Conservation (phyloP, 2,888 invertebrate genomes). For the Apamea epomidion region DNA sequence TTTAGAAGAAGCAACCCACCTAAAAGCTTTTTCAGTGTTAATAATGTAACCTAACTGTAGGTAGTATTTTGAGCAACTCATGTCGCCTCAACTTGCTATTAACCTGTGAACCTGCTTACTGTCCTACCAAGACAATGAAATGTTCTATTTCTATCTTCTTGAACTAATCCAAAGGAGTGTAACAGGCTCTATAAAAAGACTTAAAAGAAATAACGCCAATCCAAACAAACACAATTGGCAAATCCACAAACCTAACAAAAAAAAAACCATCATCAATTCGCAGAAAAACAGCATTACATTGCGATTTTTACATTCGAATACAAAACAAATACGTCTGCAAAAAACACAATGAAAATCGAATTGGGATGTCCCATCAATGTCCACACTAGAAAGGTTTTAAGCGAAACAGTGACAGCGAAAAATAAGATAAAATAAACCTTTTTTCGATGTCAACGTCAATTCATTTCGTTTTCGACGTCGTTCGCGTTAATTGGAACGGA, state of each 20-base stretch:
- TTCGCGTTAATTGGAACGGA: slow-evolving; percentile 61
- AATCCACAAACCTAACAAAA: neutral
- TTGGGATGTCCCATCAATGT: slow-evolving; percentile 55
- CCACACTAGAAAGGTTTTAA: slow-evolving; percentile 47
- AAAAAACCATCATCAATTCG: neutral
- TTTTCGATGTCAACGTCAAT: slow-evolving; percentile 52
- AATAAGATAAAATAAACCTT: slow-evolving; percentile 7
- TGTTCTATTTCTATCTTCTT: no score
- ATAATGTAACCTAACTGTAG: no score
- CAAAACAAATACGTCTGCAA: slow-evolving; percentile 25
- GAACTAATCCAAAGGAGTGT: neutral
- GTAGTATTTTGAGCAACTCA: no score
- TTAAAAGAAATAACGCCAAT: neutral
- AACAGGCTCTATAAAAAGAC: neutral
- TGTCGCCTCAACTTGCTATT: no score
- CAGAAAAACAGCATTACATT: slow-evolving; percentile 26
- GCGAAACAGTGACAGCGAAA: slow-evolving; percentile 33
- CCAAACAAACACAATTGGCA: neutral
- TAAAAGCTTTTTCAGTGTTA: neutral
- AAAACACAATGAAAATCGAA: slow-evolving; percentile 55
- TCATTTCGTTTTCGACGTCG: slow-evolving; percentile 43
- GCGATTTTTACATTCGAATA: slow-evolving; percentile 9
- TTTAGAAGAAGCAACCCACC: neutral
- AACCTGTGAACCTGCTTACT: no score
- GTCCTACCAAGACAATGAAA: no score